Conservation (phyloP, 2,113 vertebrate genomes). For the Dendrocopos noguchii region DNA sequence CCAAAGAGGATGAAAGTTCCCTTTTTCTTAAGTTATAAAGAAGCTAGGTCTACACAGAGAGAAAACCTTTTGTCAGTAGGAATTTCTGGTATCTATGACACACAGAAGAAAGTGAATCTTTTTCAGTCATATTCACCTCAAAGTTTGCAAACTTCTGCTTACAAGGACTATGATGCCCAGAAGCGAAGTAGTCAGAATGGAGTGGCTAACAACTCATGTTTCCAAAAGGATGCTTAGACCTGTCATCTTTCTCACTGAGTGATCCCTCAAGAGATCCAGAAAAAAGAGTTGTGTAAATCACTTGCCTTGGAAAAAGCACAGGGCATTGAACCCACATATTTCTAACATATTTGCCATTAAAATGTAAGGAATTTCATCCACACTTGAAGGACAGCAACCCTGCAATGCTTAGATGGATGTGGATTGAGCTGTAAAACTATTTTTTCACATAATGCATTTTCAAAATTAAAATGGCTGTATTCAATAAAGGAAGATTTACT, state of each 20-base stretch:
- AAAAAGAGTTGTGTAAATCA: conserved; percentile 56
- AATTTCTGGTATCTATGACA: conserved; percentile 9
- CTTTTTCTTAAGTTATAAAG: neutral
- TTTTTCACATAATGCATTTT: conserved; percentile 37
- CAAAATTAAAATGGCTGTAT: conserved; percentile 56
- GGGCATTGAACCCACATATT: conserved; percentile 17
- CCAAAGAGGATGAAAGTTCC: neutral
- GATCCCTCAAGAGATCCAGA: conserved; percentile 17
- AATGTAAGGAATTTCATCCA: conserved; percentile 45
- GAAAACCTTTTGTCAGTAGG: neutral
- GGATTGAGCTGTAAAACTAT: conserved; percentile 40
- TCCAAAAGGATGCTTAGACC: neutral
- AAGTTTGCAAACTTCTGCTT: conserved; percentile 16
- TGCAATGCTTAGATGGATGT: conserved; percentile 32
- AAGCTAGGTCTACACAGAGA: neutral
- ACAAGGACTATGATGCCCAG: neutral
- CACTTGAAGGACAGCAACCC: conserved; percentile 58
- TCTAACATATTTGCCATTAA: conserved; percentile 49
- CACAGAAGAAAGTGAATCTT: neutral
- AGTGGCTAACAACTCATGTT: neutral
- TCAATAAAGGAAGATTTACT: conserved; percentile 19
- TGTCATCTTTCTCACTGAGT: neutral
- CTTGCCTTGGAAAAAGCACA: conserved; percentile 54
- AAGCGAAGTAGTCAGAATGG: neutral
- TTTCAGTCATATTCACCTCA: conserved; percentile 14